These are phyloP conservation scores for Aegotheles bennettii DNA, from an alignment of 2,113 vertebrate genomes.

Conservation along the genomic window DNA sequence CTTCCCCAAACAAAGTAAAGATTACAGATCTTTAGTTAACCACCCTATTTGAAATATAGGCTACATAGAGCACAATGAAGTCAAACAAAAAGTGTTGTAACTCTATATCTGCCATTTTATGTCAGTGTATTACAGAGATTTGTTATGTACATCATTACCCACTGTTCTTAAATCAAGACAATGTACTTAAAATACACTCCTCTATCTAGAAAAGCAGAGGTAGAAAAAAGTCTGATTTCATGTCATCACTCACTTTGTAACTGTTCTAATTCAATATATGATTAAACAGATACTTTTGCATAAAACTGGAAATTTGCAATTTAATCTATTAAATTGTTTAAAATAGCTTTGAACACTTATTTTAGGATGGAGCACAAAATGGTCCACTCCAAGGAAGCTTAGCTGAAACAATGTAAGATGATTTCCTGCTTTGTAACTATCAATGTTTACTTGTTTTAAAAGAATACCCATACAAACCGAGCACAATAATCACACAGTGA, in stretches of 20 bases:
- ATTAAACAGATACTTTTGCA: not conserved
- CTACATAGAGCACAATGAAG: too few species aligned
- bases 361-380: too few species aligned
- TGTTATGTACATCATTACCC: not conserved
- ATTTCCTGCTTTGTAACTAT: not conserved
- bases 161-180: not conserved
- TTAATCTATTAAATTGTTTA: not conserved
- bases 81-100: not conserved
- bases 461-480: not conserved
- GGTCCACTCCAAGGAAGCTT: not conserved
- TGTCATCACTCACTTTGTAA: not conserved
- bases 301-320: not conserved
- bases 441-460: not conserved
- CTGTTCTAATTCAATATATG: not conserved
- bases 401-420: not conserved
- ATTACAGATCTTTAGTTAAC: too few species aligned
- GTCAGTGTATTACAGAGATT: not conserved
- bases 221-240: not conserved
- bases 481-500: not conserved
- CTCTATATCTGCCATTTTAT: not conserved
- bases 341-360: too few species aligned
- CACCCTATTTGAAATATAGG: too few species aligned
- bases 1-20: too few species aligned
- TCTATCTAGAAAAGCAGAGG: not conserved
- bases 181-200: not conserved